Evolutionary conservation across 2,888 invertebrate species (phyloP).

Genomic region (Dorcus hopei): DNA sequence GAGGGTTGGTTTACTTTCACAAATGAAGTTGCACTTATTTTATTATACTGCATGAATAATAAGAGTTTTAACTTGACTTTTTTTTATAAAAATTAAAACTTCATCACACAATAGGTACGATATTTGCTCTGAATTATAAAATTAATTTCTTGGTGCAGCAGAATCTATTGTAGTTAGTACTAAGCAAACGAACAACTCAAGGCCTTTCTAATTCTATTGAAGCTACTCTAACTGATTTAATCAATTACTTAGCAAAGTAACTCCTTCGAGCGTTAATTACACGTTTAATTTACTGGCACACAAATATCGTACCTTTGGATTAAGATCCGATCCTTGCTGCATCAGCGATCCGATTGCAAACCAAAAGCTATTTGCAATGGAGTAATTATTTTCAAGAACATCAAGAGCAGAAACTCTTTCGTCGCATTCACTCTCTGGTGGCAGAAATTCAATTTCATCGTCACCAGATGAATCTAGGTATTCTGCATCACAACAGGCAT

Average conservation of each 20-base stretch:
- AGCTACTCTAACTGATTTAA: neutral
- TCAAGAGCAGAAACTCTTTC: conserved; percentile 29
- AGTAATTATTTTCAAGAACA: conserved; percentile 74
- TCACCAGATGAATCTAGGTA: conserved; percentile 13
- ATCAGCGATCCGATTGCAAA: conserved; percentile 86
- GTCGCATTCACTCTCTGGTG: conserved; percentile 23
- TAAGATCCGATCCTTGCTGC: conserved; percentile 79
- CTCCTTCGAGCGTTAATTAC: neutral
- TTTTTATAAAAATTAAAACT: no score
- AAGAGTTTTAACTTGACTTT: no score
- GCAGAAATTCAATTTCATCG: conserved; percentile 29
- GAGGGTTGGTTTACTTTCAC: no score
- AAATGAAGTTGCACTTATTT: no score
- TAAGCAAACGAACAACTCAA: no score
- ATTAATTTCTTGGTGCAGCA: no score
- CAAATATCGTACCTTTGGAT: conserved; percentile 62
- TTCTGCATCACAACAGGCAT: conserved; percentile 16
- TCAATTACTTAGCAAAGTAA: neutral
- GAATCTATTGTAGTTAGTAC: no score
- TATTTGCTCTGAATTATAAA: no score
- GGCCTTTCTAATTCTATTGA: no score
- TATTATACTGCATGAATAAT: no score
- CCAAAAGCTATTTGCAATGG: conserved; percentile 81
- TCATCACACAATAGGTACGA: no score
- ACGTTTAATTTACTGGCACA: neutral